phyloP scores from a whole-genome alignment of 2,888 invertebrate genomes.

The Catocala fraxini region DNA sequence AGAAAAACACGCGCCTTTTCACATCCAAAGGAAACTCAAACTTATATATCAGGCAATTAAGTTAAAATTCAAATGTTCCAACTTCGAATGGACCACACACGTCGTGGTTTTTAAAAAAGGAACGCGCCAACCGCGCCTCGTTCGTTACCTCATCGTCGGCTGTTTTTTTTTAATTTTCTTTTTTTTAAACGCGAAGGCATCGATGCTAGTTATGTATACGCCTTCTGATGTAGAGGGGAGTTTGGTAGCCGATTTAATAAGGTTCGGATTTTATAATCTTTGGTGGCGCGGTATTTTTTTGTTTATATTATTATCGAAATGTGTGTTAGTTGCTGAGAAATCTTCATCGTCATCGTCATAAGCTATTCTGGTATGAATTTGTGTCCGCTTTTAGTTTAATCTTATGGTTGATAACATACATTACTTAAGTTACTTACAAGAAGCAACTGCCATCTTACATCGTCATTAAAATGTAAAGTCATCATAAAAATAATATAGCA shows the following conservation, averaged over 20 bases:
- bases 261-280: slow-evolving; percentile 42
- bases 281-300: slow-evolving; percentile 24
- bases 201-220: slow-evolving; percentile 81
- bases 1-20: slow-evolving; percentile 33
- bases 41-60: rapidly evolving
- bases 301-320: not conserved
- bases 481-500: too few relatives aligned
- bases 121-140: slow-evolving; percentile 84
- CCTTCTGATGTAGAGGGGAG: slow-evolving; percentile 56
- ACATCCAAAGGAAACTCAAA: slow-evolving; percentile 16
- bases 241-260: slow-evolving; percentile 50
- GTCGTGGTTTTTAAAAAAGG: slow-evolving; percentile 84
- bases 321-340: slow-evolving; percentile 3
- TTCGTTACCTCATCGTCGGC: slow-evolving; percentile 86
- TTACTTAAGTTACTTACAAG: too few relatives aligned
- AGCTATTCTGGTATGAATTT: too few relatives aligned
- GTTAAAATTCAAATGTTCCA: slow-evolving; percentile 12
- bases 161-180: slow-evolving; percentile 71
- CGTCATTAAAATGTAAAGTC: too few relatives aligned
- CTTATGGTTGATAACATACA: too few relatives aligned
- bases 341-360: too few relatives aligned
- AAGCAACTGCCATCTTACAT: too few relatives aligned
- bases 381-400: too few relatives aligned
- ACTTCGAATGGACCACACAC: slow-evolving; percentile 78
- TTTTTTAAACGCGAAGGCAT: slow-evolving; percentile 76